These are phyloP conservation scores for Heliothis peltigera DNA, from an alignment of 2,888 invertebrate genomes.

Conservation along the genomic window DNA sequence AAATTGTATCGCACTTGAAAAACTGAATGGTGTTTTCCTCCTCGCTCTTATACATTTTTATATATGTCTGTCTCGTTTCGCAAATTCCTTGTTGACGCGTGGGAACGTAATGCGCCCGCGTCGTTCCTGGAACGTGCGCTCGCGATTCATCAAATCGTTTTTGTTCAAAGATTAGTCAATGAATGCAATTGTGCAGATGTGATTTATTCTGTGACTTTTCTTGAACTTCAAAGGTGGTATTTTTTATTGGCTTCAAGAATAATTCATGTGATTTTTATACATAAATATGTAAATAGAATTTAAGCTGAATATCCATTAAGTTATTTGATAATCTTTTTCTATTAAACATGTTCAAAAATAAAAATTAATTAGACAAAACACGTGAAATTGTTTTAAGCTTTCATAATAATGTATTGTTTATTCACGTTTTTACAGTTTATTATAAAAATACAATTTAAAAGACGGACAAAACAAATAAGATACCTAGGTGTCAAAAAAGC, in stretches of 20 bases:
- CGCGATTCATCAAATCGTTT: constrained; percentile 82
- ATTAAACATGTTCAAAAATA: too few species aligned
- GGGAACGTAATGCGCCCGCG: constrained; percentile 82
- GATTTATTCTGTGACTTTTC: constrained; percentile 21
- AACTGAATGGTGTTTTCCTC: constrained; percentile 32
- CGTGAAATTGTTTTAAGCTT: too few species aligned
- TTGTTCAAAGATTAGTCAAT: constrained; percentile 69
- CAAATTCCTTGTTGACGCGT: constrained; percentile 80
- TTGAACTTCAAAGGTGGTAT: neutral
- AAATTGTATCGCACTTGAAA: constrained; percentile 68
- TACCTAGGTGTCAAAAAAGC: too few species aligned
- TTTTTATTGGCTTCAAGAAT: neutral
- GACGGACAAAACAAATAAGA: too few species aligned
- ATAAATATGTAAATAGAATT: too few species aligned
- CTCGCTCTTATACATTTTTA: constrained; percentile 58
- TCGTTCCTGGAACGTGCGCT: constrained; percentile 83
- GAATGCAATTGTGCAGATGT: constrained; percentile 57
- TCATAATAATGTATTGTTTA: too few species aligned
- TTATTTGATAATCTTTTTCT: too few species aligned
- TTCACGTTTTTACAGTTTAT: too few species aligned
- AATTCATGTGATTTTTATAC: too few species aligned
- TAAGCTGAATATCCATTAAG: too few species aligned
- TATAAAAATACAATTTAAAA: too few species aligned
- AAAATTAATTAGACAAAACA: too few species aligned
- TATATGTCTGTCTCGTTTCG: constrained; percentile 64